Conservation (phyloP, 2,888 invertebrate species). For the Lymantria dispar region DNA sequence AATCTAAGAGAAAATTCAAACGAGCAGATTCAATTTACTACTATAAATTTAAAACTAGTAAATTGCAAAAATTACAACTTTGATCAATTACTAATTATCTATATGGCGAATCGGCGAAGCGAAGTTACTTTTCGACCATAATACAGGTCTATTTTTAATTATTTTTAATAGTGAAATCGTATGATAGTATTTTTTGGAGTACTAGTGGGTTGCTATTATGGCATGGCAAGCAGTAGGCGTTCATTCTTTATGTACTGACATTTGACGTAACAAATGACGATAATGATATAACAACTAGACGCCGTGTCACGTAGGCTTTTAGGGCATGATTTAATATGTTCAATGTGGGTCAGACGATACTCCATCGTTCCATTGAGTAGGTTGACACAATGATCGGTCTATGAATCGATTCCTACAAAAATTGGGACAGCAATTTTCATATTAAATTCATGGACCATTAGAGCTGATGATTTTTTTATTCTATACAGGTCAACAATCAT, state of each 20-base stretch:
- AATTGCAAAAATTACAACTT: too few species aligned
- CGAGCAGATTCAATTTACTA: too few species aligned
- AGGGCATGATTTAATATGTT: constrained; percentile 43
- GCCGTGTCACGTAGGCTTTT: constrained; percentile 58
- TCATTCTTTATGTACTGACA: constrained; percentile 11
- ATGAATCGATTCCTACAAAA: constrained; percentile 17
- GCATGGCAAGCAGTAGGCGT: constrained; percentile 28
- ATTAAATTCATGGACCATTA: constrained; percentile 17
- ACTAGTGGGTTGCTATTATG: constrained; percentile 17
- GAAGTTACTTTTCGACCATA: background rate
- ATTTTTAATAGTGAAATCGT: constrained; percentile 6
- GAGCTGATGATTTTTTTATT: constrained; percentile 8
- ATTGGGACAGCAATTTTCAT: constrained; percentile 21
- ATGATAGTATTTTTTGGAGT: constrained; percentile 18
- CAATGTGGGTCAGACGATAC: constrained; percentile 51
- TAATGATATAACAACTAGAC: constrained; percentile 33
- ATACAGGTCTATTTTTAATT: background rate
- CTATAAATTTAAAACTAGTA: too few species aligned
- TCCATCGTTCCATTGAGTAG: constrained; percentile 18
- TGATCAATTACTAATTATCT: background rate
- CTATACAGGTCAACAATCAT: constrained; percentile 2
- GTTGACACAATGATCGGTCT: constrained; percentile 11
- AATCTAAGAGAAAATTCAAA: too few species aligned
- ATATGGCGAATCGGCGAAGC: constrained; percentile 1
- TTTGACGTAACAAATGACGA: constrained; percentile 33